phyloP scores from a whole-genome alignment of 2,797 vertebrate species.

The Spinus pinus region DNA sequence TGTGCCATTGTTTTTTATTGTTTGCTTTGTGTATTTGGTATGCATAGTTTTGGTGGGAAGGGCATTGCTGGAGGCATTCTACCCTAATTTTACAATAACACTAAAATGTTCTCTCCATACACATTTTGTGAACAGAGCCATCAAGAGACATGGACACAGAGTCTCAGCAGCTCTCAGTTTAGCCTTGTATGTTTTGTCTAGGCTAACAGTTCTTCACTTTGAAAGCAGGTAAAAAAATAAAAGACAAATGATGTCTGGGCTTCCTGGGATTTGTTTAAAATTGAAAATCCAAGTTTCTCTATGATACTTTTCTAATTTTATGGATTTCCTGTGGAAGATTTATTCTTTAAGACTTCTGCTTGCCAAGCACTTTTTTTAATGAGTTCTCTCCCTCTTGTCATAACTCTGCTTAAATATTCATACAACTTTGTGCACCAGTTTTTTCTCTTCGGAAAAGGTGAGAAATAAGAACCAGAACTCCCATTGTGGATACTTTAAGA shows the following conservation, averaged over 20 bases:
- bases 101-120: background rate
- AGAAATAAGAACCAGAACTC: background rate
- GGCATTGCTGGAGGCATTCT: background rate
- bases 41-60: constrained; percentile 50
- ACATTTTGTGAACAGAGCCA: background rate
- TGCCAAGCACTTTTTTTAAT: background rate
- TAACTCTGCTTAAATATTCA: background rate
- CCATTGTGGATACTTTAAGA: background rate
- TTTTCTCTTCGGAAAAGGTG: background rate
- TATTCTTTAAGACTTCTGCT: background rate
- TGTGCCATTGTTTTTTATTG: background rate
- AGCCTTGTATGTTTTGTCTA: background rate
- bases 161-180: background rate
- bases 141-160: background rate
- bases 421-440: background rate
- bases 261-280: background rate
- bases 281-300: background rate
- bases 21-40: constrained; percentile 15
- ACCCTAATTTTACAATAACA: constrained; percentile 2
- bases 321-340: background rate
- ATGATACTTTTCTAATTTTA: background rate
- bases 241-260: background rate
- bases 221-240: background rate
- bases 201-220: background rate
- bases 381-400: background rate